Evolutionary conservation across 2,888 invertebrate genomes (phyloP), one percentile per base, ranked within the genome.

Genomic region (Epicampocera succincta): DNA sequence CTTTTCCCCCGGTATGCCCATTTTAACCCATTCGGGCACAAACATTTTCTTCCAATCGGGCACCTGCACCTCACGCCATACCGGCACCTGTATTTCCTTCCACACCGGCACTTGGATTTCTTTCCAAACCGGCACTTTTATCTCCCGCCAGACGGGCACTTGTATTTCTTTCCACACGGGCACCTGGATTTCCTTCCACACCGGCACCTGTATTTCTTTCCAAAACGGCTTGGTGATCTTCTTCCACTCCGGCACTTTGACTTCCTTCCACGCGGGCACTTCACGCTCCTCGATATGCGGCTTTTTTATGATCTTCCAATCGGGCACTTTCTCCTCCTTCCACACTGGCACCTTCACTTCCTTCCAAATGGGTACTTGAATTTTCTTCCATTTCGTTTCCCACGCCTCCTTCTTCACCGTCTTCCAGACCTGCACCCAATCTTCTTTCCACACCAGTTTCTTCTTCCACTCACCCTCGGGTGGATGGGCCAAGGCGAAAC

Each of bases 391-490:
- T 33, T 95, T 88, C 68, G 90, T 90, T 19, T 89, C 88, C 95
- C 95, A 96, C 85, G 95, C 95, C 80, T 95, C 94, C 90, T 96
- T 96, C 96, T 96, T 96, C 29, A 93, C 93, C 89, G 96, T 96
- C 89, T 96, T 95, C 95, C 95, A 96, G 85, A 94, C 93, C 83
- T 90, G 89, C 4, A 89, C 88, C 95, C 95, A 96, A 85, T 96
- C 95, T 80, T 95, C 94, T 90, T 96, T 96, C 96, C 96, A 96
- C 33, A 93, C 93, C 56, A 96, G 92, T 54, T 84, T 84, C 90
- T 96, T 96, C 90, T 96, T 95, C 95, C 95, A 96, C 85, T 94
- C 93, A 79, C 96, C 96, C 87, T 93, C 92, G 80, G 95, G 94
- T 40, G 90, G 90, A 87, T 90, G 90, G 76, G 90, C 90, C 75